Conservation (phyloP, 64 coral and sea anemone species). For the Porites australiensis region DNA sequence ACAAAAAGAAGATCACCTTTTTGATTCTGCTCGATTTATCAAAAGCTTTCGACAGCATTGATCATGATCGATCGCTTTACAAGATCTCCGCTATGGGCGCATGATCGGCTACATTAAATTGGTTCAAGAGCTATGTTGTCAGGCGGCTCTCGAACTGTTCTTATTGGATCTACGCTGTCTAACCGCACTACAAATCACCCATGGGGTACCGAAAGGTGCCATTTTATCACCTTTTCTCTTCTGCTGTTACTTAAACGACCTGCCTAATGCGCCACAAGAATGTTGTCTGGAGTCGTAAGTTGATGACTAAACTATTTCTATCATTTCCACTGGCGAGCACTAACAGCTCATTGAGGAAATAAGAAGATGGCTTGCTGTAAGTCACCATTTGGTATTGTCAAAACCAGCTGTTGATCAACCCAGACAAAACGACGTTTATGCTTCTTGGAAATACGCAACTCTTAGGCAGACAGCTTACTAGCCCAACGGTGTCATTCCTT, state of each 20-base stretch:
- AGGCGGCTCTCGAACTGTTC: background rate
- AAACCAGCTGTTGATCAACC: background rate
- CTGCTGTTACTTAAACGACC: no score
- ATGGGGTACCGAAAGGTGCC: no score
- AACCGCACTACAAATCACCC: no score
- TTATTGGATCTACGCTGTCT: background rate
- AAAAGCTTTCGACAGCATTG: background rate
- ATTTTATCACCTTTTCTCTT: no score
- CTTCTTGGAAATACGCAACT: background rate
- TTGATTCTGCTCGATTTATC: background rate
- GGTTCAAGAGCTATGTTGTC: background rate
- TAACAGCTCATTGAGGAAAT: background rate
- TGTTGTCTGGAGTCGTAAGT: background rate
- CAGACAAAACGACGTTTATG: background rate
- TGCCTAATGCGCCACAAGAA: background rate
- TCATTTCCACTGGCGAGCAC: no score
- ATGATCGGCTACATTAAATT: background rate
- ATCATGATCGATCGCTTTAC: background rate
- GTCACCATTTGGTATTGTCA: background rate
- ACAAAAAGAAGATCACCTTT: background rate
- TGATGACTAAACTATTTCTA: no score
- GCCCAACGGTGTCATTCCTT: background rate
- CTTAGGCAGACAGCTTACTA: background rate
- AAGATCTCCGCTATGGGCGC: background rate
- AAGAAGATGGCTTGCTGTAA: no score